A percentile compares a stretch with the other conserved stretches of the same genome.
These are phyloP conservation scores for Miniopterus natalensis DNA, from an alignment of 2,113 vertebrate species.

Conservation along the genomic window DNA sequence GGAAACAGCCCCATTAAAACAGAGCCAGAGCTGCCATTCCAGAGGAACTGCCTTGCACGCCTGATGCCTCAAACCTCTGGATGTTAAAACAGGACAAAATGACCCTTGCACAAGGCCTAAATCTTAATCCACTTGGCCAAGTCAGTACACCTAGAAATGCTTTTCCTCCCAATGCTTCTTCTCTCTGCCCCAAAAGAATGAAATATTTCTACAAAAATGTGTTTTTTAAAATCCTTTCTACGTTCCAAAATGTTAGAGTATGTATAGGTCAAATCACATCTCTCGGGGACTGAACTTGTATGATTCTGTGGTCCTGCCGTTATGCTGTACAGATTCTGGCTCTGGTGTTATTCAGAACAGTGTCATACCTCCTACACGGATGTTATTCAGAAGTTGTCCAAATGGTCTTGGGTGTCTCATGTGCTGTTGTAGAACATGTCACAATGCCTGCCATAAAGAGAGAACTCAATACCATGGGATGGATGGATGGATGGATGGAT, in stretches of 20 bases:
- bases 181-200: not conserved
- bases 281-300: not conserved
- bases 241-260: not conserved
- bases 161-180: not conserved
- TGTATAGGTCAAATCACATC: not conserved
- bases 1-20: too few relatives aligned
- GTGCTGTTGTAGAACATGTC: not conserved
- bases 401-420: too few relatives aligned
- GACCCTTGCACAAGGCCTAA: too few relatives aligned
- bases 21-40: too few relatives aligned
- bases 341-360: accelerated
- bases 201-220: not conserved
- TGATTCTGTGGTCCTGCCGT: not conserved
- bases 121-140: not conserved
- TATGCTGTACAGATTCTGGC: accelerated
- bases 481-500: not conserved
- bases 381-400: not conserved
- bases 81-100: too few relatives aligned
- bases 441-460: not conserved
- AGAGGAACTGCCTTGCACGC: too few relatives aligned
- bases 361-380: accelerated
- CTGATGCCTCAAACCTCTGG: too few relatives aligned
- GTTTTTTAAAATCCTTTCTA: not conserved
- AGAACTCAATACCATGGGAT: too few relatives aligned
- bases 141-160: accelerated